phyloP scores from a whole-genome alignment of 2,888 invertebrate species.

The Kryphioiulus occultus region DNA sequence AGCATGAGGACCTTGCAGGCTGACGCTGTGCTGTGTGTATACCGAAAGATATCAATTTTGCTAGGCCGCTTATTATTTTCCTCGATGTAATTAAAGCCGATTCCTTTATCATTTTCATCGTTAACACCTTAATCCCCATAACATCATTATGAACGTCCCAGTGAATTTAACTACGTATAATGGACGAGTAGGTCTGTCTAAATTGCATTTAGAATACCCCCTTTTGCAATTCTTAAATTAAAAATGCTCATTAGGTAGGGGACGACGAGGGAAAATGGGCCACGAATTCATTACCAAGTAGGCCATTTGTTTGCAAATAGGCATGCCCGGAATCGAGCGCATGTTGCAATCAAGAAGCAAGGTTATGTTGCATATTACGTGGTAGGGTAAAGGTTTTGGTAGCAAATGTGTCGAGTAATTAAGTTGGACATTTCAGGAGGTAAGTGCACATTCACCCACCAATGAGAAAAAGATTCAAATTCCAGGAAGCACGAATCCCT shows the following conservation, averaged over 20 bases:
- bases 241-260: constrained; percentile 24
- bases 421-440: neutral
- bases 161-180: constrained; percentile 29
- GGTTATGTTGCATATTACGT: neutral
- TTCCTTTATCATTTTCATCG: constrained; percentile 35
- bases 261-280: neutral
- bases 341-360: neutral
- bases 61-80: constrained; percentile 37
- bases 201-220: constrained; percentile 35
- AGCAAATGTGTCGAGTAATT: neutral
- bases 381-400: neutral
- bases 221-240: constrained; percentile 36
- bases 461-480: neutral
- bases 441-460: neutral
- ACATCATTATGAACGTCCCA: constrained; percentile 4
- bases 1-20: neutral
- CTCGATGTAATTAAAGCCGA: constrained; percentile 32
- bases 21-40: neutral
- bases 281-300: constrained; percentile 38
- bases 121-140: constrained; percentile 32
- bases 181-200: constrained; percentile 36
- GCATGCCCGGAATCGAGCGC: neutral
- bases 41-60: constrained; percentile 25
- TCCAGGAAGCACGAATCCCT: neutral
- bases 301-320: constrained; percentile 39